Base-by-base conservation (phyloP, 2,113 vertebrate species). In the Nycticryphes semicollaris region DNA sequence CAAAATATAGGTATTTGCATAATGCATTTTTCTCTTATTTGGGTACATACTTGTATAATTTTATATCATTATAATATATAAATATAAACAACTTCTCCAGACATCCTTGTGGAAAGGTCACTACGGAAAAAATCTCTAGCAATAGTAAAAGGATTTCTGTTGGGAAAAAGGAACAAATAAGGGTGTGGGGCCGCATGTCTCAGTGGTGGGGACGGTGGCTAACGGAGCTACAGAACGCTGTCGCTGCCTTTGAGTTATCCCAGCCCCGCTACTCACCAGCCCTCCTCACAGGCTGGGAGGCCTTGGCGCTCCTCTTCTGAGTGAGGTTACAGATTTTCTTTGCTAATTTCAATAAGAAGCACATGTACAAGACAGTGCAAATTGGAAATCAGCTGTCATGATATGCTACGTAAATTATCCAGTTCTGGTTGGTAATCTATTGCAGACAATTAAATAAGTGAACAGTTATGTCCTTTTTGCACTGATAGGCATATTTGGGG, bases 361-460 rank as follows among this genome's bases (percentile, higher is more conserved):
- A 66, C 24, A 14, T 3, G 0, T n/a, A 48, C 30, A 57, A 84
- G 68, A 35, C 31, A 84, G 48, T 57, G 43, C 72, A 89, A 86
- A 90, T 48, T 90, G 57, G 69, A 95, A 78, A 84, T 93, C 76
- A 68, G 35, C 73, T 43, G 11, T 92, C 64, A 12, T 75, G 76
- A 72, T 39, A 70, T 12, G 43, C 47, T 68, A 11, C 56, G 9
- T 89, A 54, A 87, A 92, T 92, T 92, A 70, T 14, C 77, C 1
- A 0, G 30, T 84, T 94, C 76, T 84, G 51, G 47, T 72, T 82
- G 20, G 63, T 80, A 87, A 82, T 89, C 47, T 84, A 63, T 64
- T 75, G 85, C 68, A 93, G 69, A 43, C 7, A 3, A 93, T 89
- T 91, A 84, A 94, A 72, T 92, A 77, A 94, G 90, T 57, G 48